Base-by-base conservation (phyloP, 1,140 invertebrate genomes). In the Zaprionus vittiger region DNA sequence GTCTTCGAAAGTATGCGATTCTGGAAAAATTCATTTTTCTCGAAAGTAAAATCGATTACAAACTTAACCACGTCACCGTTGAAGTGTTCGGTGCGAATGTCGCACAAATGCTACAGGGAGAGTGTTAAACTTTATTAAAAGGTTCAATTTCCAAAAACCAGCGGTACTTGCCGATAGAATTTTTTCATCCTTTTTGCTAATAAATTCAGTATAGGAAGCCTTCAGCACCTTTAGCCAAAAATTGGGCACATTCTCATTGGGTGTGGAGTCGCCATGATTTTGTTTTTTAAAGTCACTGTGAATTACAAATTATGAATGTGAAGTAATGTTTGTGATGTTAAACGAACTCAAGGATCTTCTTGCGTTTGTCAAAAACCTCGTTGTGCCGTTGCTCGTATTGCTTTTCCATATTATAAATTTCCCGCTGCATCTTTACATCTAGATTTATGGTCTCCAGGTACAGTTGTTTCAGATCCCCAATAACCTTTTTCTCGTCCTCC, bases 191-290 rank as follows among this genome's bases (percentile, higher is more conserved):
- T 97, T 95, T 28, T 96, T 79, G 97, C 97, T 77, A 94, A 94
- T 65, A 97, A 93, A 91, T 96, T 94, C 67, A 94, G 95, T 74
- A 96, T 96, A 94, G 96, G 91, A 92, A 6, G 87, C 97, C 81
- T 97, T 97, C 72, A 99, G 97, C 80, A 97, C 96, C n/a, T 96
- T 97, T 26, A 98, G 92, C 98, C 98, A 99, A 93, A 99, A 99
- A 38, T 97, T 95, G 14, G 97, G 96, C 85, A 99, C 96, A 24
- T 97, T 98, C 9, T 78, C 82, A 44, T 65, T 81, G 15, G 61
- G 17, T 1, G 49, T 74, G 1, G 82, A 26, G 28, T 91, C 85
- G 1, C 85, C 85, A 31, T 82, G 77, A 34, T 82, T 82, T 49
- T 89, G 79, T 7, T 85, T 82, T 1, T 71, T 76, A 20, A 85